Base-by-base conservation (phyloP, 1,140 invertebrate species). In the Alviniconcha marisindica region DNA sequence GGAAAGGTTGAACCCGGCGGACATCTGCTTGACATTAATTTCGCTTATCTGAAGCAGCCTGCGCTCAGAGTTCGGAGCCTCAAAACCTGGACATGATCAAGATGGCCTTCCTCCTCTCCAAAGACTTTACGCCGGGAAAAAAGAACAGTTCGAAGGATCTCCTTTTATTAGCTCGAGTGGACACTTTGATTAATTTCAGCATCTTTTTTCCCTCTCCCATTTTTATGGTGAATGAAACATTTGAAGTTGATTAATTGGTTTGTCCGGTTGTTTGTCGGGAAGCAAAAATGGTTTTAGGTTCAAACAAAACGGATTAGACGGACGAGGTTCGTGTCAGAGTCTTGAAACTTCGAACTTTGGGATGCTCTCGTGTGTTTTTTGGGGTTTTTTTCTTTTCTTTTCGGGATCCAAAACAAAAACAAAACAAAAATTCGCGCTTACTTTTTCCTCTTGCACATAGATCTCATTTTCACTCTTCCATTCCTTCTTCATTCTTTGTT, bases 21-120 rank as follows among this genome's bases (percentile, higher is more conserved):
- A 82, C 81, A 82, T 82, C 81, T 82, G 81, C 81, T 51, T 82
- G 81, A 82, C 81, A 82, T 82, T 82, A 82, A 82, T 82, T 82
- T 82, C 81, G 81, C 81, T 82, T 82, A 82, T 82, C 81, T 60
- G 54, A 51, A 76, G 80, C 51, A 24, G 77, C 48, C 51, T 38
- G 71, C n/a, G 42, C 38, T 74, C 71, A 31, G 38, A 24, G 42
- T 44, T 71, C 42, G 71, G 48, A 60, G 24, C 14, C 15, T 14
- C 18, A 74, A 42, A 42, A 28, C 51, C 56, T 36, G 44, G 81
- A 82, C 81, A 82, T 51, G 71, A 82, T 76, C 81, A 82, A 82
- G 81, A 82, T 76, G 81, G 48, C 81, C 78, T 51, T 24, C 21
- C 44, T 51, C 14, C 10, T 36, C 44, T 48, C 5, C 7, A 5